Conservation (phyloP, 2,113 vertebrate genomes). For the Heliornis fulica region DNA sequence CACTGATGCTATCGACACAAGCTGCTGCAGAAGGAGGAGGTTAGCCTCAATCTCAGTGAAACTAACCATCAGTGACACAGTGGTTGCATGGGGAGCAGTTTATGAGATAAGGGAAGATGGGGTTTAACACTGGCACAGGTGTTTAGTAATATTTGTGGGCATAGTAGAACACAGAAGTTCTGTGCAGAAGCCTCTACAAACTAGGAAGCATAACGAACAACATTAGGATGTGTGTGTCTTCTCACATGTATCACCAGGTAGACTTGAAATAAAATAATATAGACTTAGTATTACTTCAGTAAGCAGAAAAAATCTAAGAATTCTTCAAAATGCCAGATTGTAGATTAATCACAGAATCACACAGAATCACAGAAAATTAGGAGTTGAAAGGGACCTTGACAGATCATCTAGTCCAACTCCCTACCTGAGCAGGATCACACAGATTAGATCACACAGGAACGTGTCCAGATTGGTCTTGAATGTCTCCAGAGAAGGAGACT, state of each 20-base stretch:
- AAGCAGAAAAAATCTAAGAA: neutral
- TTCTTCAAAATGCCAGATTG: neutral
- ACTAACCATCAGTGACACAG: neutral
- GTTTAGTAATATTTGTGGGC: neutral
- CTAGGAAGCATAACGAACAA: neutral
- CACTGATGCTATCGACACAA: rapidly evolving
- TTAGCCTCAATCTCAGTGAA: neutral
- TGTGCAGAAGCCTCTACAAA: neutral
- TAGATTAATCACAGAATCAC: too few species aligned
- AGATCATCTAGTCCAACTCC: too few species aligned
- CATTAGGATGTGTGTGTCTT: neutral
- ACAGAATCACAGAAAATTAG: too few species aligned
- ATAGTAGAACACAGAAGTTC: neutral
- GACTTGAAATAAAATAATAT: neutral
- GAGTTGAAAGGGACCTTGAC: too few species aligned
- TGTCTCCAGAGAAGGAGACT: too few species aligned
- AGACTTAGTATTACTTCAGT: neutral
- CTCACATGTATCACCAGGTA: neutral
- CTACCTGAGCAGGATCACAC: too few species aligned
- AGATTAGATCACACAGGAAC: too few species aligned
- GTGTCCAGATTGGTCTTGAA: too few species aligned
- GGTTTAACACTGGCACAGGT: neutral
- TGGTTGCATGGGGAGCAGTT: neutral
- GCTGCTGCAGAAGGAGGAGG: neutral
- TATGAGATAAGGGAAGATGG: neutral